Evolutionary conservation across 2,797 vertebrate genomes (phyloP).

Genomic region (Acropternis orthonyx): DNA sequence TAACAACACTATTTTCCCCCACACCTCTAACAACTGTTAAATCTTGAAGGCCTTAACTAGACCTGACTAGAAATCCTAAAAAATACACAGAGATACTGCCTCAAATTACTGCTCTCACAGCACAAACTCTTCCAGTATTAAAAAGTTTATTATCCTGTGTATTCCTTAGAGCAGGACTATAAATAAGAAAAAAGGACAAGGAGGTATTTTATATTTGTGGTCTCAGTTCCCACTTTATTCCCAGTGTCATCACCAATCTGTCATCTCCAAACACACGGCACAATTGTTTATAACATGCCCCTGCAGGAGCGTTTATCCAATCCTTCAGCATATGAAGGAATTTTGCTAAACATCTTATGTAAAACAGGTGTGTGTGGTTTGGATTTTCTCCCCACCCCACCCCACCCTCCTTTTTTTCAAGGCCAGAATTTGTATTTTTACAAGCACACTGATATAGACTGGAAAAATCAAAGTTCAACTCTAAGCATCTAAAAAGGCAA

Average conservation of each 20-base stretch:
- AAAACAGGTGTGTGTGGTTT: neutral
- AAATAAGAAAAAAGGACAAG: neutral
- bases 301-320: neutral
- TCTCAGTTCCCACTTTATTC: neutral
- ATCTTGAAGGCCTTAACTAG: neutral
- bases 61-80: neutral
- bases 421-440: neutral
- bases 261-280: neutral
- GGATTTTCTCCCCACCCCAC: fast-evolving
- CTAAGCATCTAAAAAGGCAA: neutral
- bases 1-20: fast-evolving
- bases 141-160: neutral
- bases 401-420: neutral
- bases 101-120: neutral
- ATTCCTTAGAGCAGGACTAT: neutral
- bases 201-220: neutral
- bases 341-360: neutral
- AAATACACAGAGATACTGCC: neutral
- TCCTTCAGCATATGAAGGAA: neutral
- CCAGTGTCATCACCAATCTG: neutral
- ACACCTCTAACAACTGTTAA: neutral
- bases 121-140: neutral
- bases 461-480: neutral
- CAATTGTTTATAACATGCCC: neutral
- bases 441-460: neutral